These are phyloP conservation scores for Pseudorectes ferrugineus DNA, from an alignment of 2,113 vertebrate species.

Conservation along the genomic window DNA sequence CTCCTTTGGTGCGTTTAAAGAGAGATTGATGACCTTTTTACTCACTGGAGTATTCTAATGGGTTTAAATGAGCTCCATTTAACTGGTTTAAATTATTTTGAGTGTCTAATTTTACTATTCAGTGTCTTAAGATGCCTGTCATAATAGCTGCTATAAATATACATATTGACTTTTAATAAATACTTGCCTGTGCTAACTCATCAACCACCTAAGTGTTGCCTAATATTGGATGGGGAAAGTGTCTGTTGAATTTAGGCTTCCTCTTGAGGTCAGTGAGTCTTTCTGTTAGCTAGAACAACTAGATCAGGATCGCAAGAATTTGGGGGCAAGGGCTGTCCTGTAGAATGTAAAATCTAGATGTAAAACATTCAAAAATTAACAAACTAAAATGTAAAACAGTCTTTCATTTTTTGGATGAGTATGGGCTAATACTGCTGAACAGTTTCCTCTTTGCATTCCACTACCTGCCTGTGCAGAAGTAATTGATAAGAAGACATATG, in stretches of 20 bases:
- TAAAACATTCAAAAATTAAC: not conserved
- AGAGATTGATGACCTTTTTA: not conserved
- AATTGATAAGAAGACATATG: not conserved
- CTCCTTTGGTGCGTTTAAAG: not conserved
- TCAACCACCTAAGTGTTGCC: not conserved
- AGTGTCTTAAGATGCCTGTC: not conserved
- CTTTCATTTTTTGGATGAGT: not conserved
- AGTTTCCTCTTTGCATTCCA: not conserved
- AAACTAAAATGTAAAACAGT: not conserved
- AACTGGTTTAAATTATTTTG: not conserved
- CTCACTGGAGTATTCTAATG: not conserved
- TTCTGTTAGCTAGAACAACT: not conserved
- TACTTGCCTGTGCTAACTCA: not conserved
- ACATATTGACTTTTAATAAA: not conserved
- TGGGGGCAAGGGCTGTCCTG: fast-evolving
- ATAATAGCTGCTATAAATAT: not conserved
- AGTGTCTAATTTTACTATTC: not conserved
- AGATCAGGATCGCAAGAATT: not conserved
- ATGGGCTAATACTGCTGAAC: not conserved
- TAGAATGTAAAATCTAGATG: not conserved
- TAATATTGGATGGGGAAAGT: not conserved
- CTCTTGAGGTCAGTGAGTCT: not conserved
- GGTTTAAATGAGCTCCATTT: not conserved
- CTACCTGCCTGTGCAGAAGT: not conserved
- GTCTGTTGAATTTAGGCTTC: not conserved